Percentiles rank a stretch among this genome's conserved stretches.
phyloP scores from a whole-genome alignment of 2,113 vertebrate genomes.

The Chaetorhynchus papuensis region DNA sequence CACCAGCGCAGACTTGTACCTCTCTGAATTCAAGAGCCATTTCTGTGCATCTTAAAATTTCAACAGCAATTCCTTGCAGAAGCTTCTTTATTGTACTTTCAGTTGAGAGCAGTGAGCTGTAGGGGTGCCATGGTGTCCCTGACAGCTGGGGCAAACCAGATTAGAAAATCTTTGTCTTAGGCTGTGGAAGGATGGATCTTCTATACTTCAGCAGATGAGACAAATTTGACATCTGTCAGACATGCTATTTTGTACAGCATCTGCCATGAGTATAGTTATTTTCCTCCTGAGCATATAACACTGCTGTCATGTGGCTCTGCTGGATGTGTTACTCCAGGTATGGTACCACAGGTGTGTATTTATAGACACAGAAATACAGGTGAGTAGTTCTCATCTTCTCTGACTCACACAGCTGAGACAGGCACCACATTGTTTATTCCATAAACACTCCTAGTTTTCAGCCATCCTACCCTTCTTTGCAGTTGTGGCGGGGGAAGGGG shows the following conservation, averaged over 20 bases:
- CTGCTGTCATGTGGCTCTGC: not conserved
- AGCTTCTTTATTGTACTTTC: not conserved
- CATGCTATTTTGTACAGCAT: not conserved
- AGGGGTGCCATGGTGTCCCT: not conserved
- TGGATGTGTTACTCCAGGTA: not conserved
- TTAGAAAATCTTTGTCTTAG: not conserved
- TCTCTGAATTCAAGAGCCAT: not conserved
- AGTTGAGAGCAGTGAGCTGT: not conserved
- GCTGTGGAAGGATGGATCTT: not conserved
- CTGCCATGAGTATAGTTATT: not conserved
- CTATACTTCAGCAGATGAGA: not conserved
- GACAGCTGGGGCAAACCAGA: not conserved
- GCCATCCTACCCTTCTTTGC: not conserved
- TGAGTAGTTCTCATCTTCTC: not conserved
- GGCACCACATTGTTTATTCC: not conserved
- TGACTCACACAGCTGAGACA: not conserved
- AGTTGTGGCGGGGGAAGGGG: not conserved
- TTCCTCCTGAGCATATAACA: not conserved
- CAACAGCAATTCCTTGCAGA: not conserved
- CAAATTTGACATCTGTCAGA: not conserved
- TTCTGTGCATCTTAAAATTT: not conserved
- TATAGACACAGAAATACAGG: not conserved
- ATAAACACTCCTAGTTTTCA: not conserved
- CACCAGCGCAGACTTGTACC: not conserved
- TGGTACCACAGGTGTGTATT: not conserved